phyloP scores from a whole-genome alignment of 2,113 vertebrate genomes.

The Colossoma macropomum region DNA sequence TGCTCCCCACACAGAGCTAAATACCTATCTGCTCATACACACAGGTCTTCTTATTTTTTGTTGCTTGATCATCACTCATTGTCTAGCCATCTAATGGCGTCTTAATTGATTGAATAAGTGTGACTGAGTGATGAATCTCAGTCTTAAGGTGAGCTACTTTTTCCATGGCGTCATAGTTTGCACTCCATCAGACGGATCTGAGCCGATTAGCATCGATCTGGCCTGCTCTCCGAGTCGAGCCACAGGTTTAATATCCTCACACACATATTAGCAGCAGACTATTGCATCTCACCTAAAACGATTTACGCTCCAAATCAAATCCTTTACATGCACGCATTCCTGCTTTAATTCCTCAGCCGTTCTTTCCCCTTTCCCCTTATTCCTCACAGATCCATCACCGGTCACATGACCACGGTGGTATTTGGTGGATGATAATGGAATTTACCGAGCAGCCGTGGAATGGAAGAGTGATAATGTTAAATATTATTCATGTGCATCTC shows the following conservation, averaged over 20 bases:
- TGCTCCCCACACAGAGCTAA: too few relatives aligned
- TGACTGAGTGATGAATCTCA: slow-evolving; percentile 45
- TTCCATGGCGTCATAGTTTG: slow-evolving; percentile 48
- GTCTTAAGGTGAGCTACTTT: slow-evolving; percentile 33
- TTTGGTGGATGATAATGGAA: slow-evolving; percentile 25
- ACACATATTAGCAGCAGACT: slow-evolving; percentile 46
- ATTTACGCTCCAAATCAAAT: slow-evolving; percentile 55
- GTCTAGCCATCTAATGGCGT: slow-evolving; percentile 46
- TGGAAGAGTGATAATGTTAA: slow-evolving; percentile 30
- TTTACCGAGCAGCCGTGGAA: slow-evolving; percentile 18
- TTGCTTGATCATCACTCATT: slow-evolving; percentile 22
- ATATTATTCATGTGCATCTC: not conserved
- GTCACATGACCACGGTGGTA: slow-evolving; percentile 16
- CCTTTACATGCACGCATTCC: slow-evolving; percentile 50
- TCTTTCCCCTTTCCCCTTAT: slow-evolving; percentile 2
- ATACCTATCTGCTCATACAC: not conserved
- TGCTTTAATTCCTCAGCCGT: slow-evolving; percentile 33
- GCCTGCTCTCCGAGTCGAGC: slow-evolving; percentile 27
- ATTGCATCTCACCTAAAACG: slow-evolving; percentile 49
- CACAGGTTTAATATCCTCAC: slow-evolving; percentile 48
- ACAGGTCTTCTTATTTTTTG: not conserved
- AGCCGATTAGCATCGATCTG: slow-evolving; percentile 58
- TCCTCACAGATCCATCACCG: slow-evolving; percentile 14
- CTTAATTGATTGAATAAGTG: slow-evolving; percentile 53
- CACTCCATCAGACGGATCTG: slow-evolving; percentile 46